Base-by-base conservation (phyloP, 2,888 invertebrate species). In the Congeria kusceri region DNA sequence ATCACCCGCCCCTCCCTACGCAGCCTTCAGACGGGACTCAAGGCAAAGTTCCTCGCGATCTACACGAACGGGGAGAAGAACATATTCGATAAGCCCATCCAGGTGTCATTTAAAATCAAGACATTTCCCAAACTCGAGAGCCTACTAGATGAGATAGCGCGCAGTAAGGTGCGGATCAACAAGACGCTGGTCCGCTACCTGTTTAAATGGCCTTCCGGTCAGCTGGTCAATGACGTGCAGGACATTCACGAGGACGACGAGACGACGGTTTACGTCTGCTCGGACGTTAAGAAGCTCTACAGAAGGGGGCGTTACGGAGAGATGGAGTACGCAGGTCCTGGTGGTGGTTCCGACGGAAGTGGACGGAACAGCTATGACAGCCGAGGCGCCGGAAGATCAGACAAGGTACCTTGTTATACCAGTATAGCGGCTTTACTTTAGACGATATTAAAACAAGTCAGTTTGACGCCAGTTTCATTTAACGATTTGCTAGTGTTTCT, bases 311-410 rank as follows among this genome's bases (percentile, higher is more conserved):
- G 53, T 5, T 72, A 72, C 29, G 77, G 67, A 18, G 64, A 63
- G 3, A 39, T 77, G 11, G 25, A 49, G 7, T 62, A 18, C 25
- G 70, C 61, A 13, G 53, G 62, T 18, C 29, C 32, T 11, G 49
- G 61, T 25, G 71, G 47, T 18, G 67, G 58, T 5, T 23, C 32
- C 11, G 66, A 69, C 18, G 64, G 69, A 27, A 23, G 62, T 25
- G 74, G 77, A 56, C 70, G 77, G 0, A 68, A 61, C 32, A 82
- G 72, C 28, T 67, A 69, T 20, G 68, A 74, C 25, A 81, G 81
- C 39, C 63, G 74, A 7, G 68, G 75, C 15, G 65, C 64, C n/a
- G 57, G 15, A 11, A 28, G 73, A 7, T 73, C 76, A 4, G 58
- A 73, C 1, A 81, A 81, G 29, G 53, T 66, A 13, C 77, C n/a